These are phyloP conservation scores for Pangasius mekongensis DNA, from an alignment of 2,797 vertebrate genomes.

Conservation along the genomic window DNA sequence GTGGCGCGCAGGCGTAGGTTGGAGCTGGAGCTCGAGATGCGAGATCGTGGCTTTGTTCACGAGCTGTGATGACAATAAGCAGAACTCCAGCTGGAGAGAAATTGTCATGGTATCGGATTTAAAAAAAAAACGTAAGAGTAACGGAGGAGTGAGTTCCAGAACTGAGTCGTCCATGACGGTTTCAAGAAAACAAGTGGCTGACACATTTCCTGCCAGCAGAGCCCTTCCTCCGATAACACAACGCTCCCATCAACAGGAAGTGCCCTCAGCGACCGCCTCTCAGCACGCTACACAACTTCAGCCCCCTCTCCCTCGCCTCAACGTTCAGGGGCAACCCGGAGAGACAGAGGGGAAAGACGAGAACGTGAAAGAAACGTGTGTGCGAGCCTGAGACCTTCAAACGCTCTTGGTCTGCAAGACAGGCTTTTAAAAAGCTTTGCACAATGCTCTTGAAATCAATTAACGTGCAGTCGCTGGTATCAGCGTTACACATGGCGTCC, in stretches of 20 bases:
- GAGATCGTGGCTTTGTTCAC: slow-evolving; percentile 34
- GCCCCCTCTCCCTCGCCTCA: slow-evolving; percentile 36
- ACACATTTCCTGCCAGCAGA: slow-evolving; percentile 76
- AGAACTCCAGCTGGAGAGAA: slow-evolving; percentile 26
- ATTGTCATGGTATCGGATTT: slow-evolving; percentile 31
- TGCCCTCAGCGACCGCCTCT: slow-evolving; percentile 61
- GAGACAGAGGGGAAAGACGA: slow-evolving; percentile 1
- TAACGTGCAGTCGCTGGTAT: slow-evolving; percentile 53
- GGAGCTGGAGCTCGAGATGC: slow-evolving; percentile 22
- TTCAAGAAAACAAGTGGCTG: slow-evolving; percentile 77
- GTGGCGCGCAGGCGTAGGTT: neutral
- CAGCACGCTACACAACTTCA: slow-evolving; percentile 34
- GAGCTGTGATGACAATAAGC: slow-evolving; percentile 40
- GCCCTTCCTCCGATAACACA: slow-evolving; percentile 75
- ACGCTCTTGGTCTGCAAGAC: slow-evolving; percentile 55
- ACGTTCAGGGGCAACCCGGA: slow-evolving; percentile 20
- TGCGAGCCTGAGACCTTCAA: slow-evolving; percentile 36
- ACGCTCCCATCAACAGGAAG: slow-evolving; percentile 77
- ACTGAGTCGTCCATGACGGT: slow-evolving; percentile 70
- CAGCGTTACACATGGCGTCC: slow-evolving; percentile 52
- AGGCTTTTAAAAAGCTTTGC: slow-evolving; percentile 47
- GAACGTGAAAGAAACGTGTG: slow-evolving; percentile 14
- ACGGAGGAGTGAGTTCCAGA: slow-evolving; percentile 63
- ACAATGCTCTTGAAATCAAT: slow-evolving; percentile 62
- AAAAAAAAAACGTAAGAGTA: neutral